A percentile compares a stretch with the other conserved stretches of the same genome.
These are phyloP conservation scores for Megalonaias nervosa DNA, from an alignment of 1,140 invertebrate genomes.

Conservation along the genomic window DNA sequence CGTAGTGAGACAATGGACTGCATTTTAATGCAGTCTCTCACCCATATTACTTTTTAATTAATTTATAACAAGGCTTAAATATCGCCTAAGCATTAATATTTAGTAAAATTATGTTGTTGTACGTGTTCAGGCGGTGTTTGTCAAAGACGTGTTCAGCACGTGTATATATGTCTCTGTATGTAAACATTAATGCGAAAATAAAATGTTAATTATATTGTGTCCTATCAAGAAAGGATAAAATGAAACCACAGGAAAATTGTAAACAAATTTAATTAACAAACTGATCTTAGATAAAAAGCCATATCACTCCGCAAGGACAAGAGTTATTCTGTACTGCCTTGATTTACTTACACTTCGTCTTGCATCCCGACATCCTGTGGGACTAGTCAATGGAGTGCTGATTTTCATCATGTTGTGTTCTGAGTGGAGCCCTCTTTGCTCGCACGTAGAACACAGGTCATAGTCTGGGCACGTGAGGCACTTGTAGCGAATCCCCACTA, in stretches of 20 bases:
- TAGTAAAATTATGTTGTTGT: no score
- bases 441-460: constrained; percentile 86
- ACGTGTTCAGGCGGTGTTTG: no score
- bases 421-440: constrained; percentile 79
- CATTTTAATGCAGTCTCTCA: no score
- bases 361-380: constrained; percentile 18
- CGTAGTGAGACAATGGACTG: no score
- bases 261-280: constrained; percentile 20
- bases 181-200: no score
- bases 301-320: not conserved
- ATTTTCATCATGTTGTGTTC: constrained; percentile 88
- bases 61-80: no score
- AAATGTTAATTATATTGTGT: no score
- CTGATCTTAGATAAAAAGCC: not conserved
- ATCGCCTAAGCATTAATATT: no score
- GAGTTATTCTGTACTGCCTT: not conserved
- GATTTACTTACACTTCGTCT: not conserved
- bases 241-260: not conserved
- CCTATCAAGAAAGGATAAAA: no score
- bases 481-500: constrained; percentile 88
- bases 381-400: constrained; percentile 54
- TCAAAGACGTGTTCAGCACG: no score
- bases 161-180: no score
- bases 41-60: no score
- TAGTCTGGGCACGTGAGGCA: constrained; percentile 86